Base-by-base conservation (phyloP, 2,888 invertebrate species). In the Rhingia rostrata region DNA sequence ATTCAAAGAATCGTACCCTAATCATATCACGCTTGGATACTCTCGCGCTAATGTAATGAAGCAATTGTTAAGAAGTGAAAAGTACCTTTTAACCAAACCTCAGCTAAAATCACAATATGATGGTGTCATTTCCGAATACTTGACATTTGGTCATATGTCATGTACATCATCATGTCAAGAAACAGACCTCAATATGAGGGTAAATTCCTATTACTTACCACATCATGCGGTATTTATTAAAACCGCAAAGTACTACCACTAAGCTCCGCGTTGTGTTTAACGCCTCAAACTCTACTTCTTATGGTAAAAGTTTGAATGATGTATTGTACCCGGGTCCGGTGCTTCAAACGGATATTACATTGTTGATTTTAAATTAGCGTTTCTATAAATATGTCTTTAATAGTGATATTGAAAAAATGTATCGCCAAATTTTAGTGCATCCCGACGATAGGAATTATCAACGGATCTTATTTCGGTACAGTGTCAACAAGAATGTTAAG, bases 341-440 rank as follows among this genome's bases (percentile, higher is more conserved):
- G 22, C 22, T 22, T 22, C 22, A 22, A 22, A 22, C 22, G 22
- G 22, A 22, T 22, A 22, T 22, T 22, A 22, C 22, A 2, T 22
- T 22, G 22, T 22, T 22, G 22, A 22, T 22, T 22, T 22, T 22
- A 22, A 22, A 22, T 22, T 22, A 2, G 22, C 22, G 69, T 1
- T 56, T 41, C 10, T 69, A 43, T 4, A 12, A 22, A 39, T 56
- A 45, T 14, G 47, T 69, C 7, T 69, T 69, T 10, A 56, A 43
- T 22, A 41, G 32, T 6, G 35, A 69, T 35, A 43, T 69, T n/a
- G 45, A 41, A 22, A 69, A 69, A 33, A 69, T 56, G 69, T 53
- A 54, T 43, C 33, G 69, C 9, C 43, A 69, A 22, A 69, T 69
- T 6, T 32, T 69, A 2, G 10, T 69, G 0, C 43, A 56, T 10